A percentile compares a stretch with the other conserved stretches of the same genome.
Conservation (phyloP, 2,797 vertebrate genomes). For the Diceros bicornis region DNA sequence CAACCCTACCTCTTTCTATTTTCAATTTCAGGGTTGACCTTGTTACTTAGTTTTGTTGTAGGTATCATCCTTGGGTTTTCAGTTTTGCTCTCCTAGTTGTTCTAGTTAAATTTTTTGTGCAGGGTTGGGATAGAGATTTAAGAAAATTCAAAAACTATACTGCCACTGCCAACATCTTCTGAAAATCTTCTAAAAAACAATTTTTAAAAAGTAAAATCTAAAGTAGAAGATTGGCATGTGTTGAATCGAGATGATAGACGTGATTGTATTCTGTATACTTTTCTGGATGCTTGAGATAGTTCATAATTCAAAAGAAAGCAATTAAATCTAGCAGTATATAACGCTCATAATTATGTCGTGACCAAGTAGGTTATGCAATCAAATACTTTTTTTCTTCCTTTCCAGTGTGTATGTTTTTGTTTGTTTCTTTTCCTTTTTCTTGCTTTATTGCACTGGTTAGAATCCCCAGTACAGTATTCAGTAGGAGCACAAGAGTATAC, state of each 20-base stretch:
- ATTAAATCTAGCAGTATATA: not conserved
- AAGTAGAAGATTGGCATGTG: not conserved
- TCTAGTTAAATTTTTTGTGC: not conserved
- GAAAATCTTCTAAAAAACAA: not conserved
- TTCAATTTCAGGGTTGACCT: not conserved
- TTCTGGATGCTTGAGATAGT: not conserved
- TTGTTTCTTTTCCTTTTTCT: not conserved
- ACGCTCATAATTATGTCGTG: not conserved
- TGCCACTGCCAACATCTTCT: not conserved
- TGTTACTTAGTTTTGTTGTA: not conserved
- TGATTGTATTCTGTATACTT: not conserved
- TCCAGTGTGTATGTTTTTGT: not conserved
- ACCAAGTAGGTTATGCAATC: not conserved
- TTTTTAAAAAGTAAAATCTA: not conserved
- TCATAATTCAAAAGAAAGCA: not conserved
- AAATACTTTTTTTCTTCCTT: not conserved
- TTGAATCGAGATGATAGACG: not conserved
- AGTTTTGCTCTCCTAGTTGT: not conserved
- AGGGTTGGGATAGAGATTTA: not conserved
- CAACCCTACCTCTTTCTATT: not conserved
- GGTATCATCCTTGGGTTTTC: not conserved
- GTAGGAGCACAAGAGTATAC: not conserved
- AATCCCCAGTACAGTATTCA: not conserved
- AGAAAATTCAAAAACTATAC: not conserved
- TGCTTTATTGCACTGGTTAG: not conserved